phyloP scores from a whole-genome alignment of 1,140 invertebrate species.

The Papilio polytes region DNA sequence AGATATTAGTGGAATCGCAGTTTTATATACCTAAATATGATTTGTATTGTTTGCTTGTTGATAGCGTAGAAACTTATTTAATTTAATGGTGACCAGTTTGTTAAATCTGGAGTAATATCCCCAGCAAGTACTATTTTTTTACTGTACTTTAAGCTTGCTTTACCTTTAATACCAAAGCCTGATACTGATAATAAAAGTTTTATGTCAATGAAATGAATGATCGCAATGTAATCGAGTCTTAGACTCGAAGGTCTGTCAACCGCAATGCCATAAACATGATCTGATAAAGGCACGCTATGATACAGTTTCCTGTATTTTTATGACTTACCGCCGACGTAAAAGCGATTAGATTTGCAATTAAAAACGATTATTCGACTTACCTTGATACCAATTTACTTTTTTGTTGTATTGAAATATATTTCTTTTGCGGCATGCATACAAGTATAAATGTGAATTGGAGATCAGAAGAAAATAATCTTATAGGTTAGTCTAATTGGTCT shows the following conservation, averaged over 20 bases:
- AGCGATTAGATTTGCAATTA: constrained; percentile 21
- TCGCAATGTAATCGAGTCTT: constrained; percentile 21
- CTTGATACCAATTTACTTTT: neutral
- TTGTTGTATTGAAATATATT: neutral
- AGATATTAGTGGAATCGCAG: neutral
- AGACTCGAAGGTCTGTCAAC: neutral
- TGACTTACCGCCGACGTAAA: constrained; percentile 5
- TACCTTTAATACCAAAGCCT: neutral
- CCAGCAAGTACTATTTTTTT: neutral
- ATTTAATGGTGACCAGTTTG: no score
- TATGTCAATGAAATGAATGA: constrained; percentile 29
- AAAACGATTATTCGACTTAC: constrained; percentile 20
- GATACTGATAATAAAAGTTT: constrained; percentile 19
- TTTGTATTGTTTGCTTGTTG: no score
- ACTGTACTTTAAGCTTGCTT: neutral
- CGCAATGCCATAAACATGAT: constrained; percentile 30
- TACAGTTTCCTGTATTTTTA: constrained; percentile 32
- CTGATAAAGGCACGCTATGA: constrained; percentile 11
- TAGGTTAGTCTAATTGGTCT: neutral
- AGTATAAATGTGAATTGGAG: neutral
- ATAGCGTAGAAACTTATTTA: no score
- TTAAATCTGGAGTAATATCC: no score
- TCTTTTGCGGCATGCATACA: neutral
- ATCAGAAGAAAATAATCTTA: neutral
- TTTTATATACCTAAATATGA: no score